Percentiles rank a stretch among this genome's conserved stretches.
phyloP scores from a whole-genome alignment of 2,888 invertebrate species.

The Drosophila mulleri region DNA sequence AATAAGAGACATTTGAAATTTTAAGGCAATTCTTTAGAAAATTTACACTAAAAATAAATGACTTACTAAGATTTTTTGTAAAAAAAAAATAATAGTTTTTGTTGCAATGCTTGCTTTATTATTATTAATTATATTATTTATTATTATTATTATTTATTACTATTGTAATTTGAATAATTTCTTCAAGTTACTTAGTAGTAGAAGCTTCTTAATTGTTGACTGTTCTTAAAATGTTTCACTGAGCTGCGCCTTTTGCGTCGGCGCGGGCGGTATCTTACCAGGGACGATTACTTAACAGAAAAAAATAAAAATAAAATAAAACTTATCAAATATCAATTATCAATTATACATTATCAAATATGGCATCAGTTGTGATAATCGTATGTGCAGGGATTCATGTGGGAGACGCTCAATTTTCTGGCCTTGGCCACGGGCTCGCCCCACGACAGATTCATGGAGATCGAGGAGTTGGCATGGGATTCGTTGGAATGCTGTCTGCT shows the following conservation, averaged over 20 bases:
- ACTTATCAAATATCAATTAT: neutral
- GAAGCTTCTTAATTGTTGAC: conserved; percentile 31
- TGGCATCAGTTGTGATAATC: conserved; percentile 58
- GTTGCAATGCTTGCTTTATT: conserved; percentile 40
- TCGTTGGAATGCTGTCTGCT: conserved; percentile 14
- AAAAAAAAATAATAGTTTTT: neutral
- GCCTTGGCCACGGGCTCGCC: conserved; percentile 70
- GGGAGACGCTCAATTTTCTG: conserved; percentile 56
- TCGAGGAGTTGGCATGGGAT: conserved; percentile 19
- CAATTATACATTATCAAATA: neutral
- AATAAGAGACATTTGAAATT: neutral
- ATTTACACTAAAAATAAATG: neutral
- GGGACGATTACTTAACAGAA: conserved; percentile 38
- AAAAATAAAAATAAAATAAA: neutral
- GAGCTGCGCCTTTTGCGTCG: conserved; percentile 64
- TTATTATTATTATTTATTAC: neutral
- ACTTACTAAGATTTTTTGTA: too few relatives aligned
- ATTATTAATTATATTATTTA: neutral
- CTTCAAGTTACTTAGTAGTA: conserved; percentile 30
- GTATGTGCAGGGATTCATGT: conserved; percentile 63
- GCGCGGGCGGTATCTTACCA: conserved; percentile 28
- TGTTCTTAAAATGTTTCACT: conserved; percentile 49
- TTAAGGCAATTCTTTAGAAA: too few relatives aligned
- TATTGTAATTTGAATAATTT: neutral
- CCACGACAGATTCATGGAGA: conserved; percentile 70